A percentile compares a stretch with the other conserved stretches of the same genome.
These are phyloP conservation scores for Myotis pilosus DNA, from an alignment of 2,797 vertebrate genomes.

Conservation along the genomic window DNA sequence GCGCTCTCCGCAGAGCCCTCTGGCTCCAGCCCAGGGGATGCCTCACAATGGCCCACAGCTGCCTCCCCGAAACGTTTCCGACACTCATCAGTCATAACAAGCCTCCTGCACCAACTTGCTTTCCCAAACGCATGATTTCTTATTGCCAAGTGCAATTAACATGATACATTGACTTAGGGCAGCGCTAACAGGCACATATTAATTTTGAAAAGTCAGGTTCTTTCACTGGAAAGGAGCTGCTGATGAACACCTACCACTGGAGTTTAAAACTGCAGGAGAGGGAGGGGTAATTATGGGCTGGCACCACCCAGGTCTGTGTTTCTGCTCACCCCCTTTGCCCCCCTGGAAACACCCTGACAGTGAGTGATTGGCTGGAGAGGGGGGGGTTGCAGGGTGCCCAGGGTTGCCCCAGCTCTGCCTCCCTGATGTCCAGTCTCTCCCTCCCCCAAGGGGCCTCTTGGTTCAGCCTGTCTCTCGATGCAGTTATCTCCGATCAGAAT, in stretches of 20 bases:
- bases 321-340: conserved; percentile 20
- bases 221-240: conserved; percentile 65
- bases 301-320: conserved; percentile 49
- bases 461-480: not conserved
- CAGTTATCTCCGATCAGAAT: not conserved
- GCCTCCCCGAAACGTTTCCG: conserved; percentile 64
- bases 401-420: not conserved
- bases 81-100: conserved; percentile 71
- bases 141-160: conserved; percentile 77
- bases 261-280: conserved; percentile 77
- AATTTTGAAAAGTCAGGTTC: conserved; percentile 75
- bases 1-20: not conserved
- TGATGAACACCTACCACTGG: conserved; percentile 71
- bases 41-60: conserved; percentile 50
- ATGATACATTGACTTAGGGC: conserved; percentile 73
- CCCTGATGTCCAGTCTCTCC: not conserved
- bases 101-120: conserved; percentile 75
- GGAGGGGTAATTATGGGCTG: conserved; percentile 75
- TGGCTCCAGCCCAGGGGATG: conserved; percentile 46
- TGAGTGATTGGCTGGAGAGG: conserved; percentile 47
- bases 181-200: conserved; percentile 75
- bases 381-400: fast-evolving
- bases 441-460: not conserved
- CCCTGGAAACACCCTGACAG: conserved; percentile 57
- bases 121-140: conserved; percentile 39